phyloP scores from a whole-genome alignment of 2,797 vertebrate genomes.

The Alosa sapidissima region DNA sequence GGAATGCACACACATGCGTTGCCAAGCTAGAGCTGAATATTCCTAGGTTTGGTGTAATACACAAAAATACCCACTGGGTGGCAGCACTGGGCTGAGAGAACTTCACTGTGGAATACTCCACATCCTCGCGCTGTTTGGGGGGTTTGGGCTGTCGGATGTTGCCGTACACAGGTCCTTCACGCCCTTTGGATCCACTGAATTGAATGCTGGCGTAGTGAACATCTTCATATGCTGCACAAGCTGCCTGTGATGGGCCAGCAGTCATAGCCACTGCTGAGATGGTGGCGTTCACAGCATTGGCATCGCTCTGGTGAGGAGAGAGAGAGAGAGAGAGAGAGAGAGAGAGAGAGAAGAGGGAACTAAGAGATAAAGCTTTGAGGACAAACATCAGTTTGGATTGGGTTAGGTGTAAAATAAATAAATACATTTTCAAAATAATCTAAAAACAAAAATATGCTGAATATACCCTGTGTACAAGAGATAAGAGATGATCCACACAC shows the following conservation, averaged over 20 bases:
- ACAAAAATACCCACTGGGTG: constrained; percentile 5
- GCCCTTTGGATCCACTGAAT: not conserved
- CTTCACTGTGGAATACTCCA: not conserved
- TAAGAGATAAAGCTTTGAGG: too few relatives aligned
- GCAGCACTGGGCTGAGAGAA: not conserved
- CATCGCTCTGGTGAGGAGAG: not conserved
- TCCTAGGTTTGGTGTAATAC: not conserved
- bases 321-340: not conserved
- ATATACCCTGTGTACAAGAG: too few relatives aligned
- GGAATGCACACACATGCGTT: not conserved
- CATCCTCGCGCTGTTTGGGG: not conserved
- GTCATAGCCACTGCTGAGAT: not conserved
- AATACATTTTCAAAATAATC: too few relatives aligned
- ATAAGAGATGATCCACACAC: too few relatives aligned
- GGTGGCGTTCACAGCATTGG: not conserved
- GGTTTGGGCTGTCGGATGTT: not conserved
- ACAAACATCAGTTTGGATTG: not conserved
- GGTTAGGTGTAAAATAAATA: too few relatives aligned
- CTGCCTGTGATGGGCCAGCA: not conserved
- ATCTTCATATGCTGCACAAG: not conserved
- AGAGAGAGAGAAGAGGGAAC: too few relatives aligned
- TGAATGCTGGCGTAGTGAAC: not conserved
- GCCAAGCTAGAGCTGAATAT: not conserved
- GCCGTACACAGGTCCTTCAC: not conserved
- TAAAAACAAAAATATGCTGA: too few relatives aligned